These are phyloP conservation scores for Umimayanthus chanpuru DNA, from an alignment of 92 coral and sea anemone species.

Conservation along the genomic window DNA sequence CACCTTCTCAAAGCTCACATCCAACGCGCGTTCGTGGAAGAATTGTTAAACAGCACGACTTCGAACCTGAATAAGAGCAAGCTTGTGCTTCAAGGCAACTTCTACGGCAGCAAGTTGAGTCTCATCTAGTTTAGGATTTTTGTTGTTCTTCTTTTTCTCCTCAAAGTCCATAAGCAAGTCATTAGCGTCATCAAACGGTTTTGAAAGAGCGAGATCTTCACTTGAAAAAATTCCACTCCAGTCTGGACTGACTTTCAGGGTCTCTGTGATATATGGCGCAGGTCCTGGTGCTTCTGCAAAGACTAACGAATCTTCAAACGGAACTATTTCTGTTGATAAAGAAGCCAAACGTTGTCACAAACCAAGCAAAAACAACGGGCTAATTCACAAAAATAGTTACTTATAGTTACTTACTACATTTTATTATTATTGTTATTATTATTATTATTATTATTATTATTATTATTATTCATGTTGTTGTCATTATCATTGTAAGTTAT, in stretches of 20 bases:
- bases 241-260: background rate
- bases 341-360: background rate
- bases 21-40: too few relatives aligned
- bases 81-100: constrained; percentile 27
- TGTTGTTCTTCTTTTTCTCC: too few relatives aligned
- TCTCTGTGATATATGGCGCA: background rate
- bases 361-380: background rate
- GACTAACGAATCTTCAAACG: constrained; percentile 16
- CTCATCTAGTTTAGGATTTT: background rate
- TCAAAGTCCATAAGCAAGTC: too few relatives aligned
- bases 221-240: constrained; percentile 30
- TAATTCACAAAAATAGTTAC: background rate
- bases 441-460: too few relatives aligned
- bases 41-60: too few relatives aligned
- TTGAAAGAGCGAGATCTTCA: background rate
- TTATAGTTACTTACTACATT: too few relatives aligned
- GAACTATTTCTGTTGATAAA: background rate
- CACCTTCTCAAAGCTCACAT: too few relatives aligned
- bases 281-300: constrained; percentile 13
- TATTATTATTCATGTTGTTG: too few relatives aligned
- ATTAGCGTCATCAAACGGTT: too few relatives aligned
- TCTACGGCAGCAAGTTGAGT: constrained; percentile 31
- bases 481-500: too few relatives aligned
- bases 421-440: too few relatives aligned
- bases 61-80: constrained; percentile 38